Conservation (phyloP, 2,797 vertebrate genomes). For the Rachycentron canadum region DNA sequence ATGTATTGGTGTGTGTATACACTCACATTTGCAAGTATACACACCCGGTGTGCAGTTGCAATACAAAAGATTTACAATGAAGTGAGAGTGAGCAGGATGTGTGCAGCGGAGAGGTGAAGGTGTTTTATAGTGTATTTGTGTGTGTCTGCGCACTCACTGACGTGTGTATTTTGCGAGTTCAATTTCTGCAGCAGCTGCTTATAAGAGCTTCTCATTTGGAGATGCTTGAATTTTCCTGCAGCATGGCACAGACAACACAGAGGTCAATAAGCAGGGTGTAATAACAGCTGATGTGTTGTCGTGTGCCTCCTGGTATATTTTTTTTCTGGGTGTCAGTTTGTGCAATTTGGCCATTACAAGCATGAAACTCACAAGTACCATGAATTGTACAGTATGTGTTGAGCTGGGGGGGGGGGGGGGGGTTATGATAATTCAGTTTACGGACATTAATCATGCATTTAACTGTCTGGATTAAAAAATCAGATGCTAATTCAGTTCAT, state of each 20-base stretch:
- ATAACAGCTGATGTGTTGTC: conserved; percentile 68
- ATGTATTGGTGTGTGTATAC: conserved; percentile 36
- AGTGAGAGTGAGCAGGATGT: conserved; percentile 51
- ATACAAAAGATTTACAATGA: conserved; percentile 66
- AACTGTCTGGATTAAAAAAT: conserved; percentile 49
- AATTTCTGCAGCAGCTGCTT: conserved; percentile 66
- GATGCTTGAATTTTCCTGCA: conserved; percentile 61
- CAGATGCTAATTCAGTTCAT: conserved; percentile 49
- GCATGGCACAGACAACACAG: conserved; percentile 65
- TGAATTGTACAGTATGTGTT: conserved; percentile 23
- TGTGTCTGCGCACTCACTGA: conserved; percentile 33
- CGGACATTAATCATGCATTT: conserved; percentile 54
- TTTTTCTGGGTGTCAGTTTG: conserved; percentile 27
- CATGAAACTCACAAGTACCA: conserved; percentile 35
- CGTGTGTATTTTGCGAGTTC: conserved; percentile 56
- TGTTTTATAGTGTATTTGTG: conserved; percentile 54
- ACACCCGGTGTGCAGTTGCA: conserved; percentile 3
- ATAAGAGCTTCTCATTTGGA: conserved; percentile 69
- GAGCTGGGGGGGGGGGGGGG: conserved; percentile 9
- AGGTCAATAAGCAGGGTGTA: conserved; percentile 75
- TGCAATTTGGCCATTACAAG: conserved; percentile 64
- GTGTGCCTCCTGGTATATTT: conserved; percentile 49
- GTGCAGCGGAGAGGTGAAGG: conserved; percentile 36
- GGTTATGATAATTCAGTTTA: conserved; percentile 46
- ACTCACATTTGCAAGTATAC: conserved; percentile 26